Percentiles rank a stretch among this genome's conserved stretches.
Conservation (phyloP, 2,113 vertebrate species). For the Proteles cristata region DNA sequence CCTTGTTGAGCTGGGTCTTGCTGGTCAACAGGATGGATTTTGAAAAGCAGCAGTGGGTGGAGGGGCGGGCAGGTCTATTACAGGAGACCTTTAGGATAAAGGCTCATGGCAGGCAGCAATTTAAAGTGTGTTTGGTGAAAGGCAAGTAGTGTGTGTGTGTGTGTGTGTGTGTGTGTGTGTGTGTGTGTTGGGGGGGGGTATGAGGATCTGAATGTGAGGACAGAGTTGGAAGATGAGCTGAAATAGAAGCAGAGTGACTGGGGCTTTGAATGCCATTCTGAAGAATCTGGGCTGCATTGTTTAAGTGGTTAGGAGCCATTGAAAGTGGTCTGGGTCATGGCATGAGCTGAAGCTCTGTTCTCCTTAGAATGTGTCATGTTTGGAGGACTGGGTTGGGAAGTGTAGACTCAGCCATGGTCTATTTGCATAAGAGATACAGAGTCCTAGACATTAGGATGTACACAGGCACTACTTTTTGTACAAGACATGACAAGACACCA, state of each 20-base stretch:
- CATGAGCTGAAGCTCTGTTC: neutral
- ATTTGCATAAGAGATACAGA: neutral
- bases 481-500: neutral
- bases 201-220: neutral
- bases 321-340: neutral
- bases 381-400: neutral
- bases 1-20: neutral
- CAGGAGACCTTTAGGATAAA: neutral
- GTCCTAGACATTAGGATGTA: neutral
- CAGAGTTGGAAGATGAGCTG: neutral
- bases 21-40: neutral
- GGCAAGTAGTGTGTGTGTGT: neutral
- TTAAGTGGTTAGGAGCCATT: neutral
- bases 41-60: neutral
- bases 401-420: neutral
- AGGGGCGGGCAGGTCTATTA: neutral
- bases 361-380: neutral
- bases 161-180: no score
- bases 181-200: neutral
- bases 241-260: neutral
- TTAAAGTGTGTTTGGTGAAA: neutral
- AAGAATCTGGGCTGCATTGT: neutral
- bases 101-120: neutral
- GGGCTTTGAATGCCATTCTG: neutral
- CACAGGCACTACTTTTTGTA: neutral